A percentile compares a stretch with the other conserved stretches of the same genome.
phyloP scores from a whole-genome alignment of 1,140 invertebrate genomes.

The Pogonus chalceus region DNA sequence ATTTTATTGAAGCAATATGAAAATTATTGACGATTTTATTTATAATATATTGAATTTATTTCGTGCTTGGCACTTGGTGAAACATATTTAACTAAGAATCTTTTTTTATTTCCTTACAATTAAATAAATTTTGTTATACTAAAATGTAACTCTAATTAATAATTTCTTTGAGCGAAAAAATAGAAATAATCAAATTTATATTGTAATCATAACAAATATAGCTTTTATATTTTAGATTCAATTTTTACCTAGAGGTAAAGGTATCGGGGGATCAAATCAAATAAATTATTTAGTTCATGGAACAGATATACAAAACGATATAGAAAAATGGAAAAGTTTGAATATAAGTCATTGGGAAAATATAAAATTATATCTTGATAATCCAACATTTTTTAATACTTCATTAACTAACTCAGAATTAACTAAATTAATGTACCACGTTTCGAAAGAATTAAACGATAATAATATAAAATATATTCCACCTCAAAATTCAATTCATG shows the following conservation, averaged over 20 bases:
- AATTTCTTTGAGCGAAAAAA: too few species aligned
- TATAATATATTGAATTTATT: too few species aligned
- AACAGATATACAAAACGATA: constrained; percentile 48
- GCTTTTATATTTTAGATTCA: constrained; percentile 38
- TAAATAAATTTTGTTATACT: too few species aligned
- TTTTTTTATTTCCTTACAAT: too few species aligned
- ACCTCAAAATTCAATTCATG: constrained; percentile 46
- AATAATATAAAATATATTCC: constrained; percentile 34
- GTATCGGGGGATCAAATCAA: constrained; percentile 58
- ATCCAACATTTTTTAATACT: constrained; percentile 7
- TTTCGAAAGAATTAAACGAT: constrained; percentile 19
- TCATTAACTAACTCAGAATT: constrained; percentile 23
- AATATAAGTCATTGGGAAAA: constrained; percentile 46
- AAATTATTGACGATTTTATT: too few species aligned
- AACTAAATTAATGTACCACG: constrained; percentile 14
- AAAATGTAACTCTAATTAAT: too few species aligned
- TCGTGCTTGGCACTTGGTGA: too few species aligned
- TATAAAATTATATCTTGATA: constrained; percentile 12
- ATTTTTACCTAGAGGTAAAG: constrained; percentile 54
- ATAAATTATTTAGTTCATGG: constrained; percentile 59
- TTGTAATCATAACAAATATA: too few species aligned
- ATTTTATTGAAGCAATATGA: too few species aligned
- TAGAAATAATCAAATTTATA: too few species aligned
- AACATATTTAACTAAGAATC: too few species aligned
- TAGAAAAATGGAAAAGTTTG: constrained; percentile 40